Base-by-base conservation (phyloP, 2,113 vertebrate species). In the Oreochromis spilurus region DNA sequence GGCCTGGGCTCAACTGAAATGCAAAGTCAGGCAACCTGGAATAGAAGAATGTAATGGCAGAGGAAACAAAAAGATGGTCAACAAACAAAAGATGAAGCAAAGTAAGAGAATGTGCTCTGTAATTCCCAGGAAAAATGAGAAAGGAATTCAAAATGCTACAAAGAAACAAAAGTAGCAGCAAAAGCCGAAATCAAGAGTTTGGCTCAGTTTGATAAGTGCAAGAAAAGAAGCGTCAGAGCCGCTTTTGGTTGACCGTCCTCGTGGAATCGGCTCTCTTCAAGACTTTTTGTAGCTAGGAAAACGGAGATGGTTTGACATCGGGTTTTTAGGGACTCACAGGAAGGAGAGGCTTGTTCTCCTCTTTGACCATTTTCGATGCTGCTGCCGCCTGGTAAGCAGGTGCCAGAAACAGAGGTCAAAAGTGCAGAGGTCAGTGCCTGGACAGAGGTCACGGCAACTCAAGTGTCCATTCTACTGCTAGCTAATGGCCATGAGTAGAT, bases 351-450 rank as follows among this genome's bases (percentile, higher is more conserved):
- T 95, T 7, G 94, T 93, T 92, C 95, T 97, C 96, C 95, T 96
- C 96, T 97, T 96, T 95, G 96, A 96, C 95, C 96, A 94, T 93
- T 96, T 96, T 94, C 90, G 93, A 87, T 96, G 96, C 90, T 95
- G 96, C 96, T 96, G 95, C 85, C 91, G 95, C 96, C 96, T 97
- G 97, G 95, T 95, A 95, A 96, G 94, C 96, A 95, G 96, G 96
- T 96, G 91, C 90, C 95, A 96, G 89, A 96, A 90, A 94, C 91
- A 93, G 80, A 91, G 87, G 92, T 95, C 91, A 94, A 92, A 89
- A 88, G 80, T 87, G 58, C 80, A 92, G 62, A 93, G 82, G 79
- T 93, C 87, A 94, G 79, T 77, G 82, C 82, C 77, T 17, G 77
- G 82, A 87, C 86, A 89, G 88, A 90, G 87, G 88, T 91, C 91